Base-by-base conservation (phyloP, 2,888 invertebrate genomes). In the Pinctada fucata region DNA sequence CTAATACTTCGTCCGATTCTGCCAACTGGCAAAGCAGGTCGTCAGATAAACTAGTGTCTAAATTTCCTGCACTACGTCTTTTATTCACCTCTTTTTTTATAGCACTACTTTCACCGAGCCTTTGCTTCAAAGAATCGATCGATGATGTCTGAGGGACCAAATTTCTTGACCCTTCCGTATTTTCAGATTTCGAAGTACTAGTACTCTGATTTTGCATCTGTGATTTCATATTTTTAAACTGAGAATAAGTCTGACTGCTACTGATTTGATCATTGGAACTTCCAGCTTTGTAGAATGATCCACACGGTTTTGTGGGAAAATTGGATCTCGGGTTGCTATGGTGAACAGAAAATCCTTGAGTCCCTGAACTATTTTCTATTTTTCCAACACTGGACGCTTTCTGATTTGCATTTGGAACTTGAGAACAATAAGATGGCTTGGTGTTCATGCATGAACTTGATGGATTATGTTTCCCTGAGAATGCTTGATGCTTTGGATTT, bases 31-130 rank as follows among this genome's bases (percentile, higher is more conserved):
- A 83, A 51, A 89, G 75, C 45, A 89, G 58, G 10, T 89, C 88
- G 83, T 89, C 88, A 49, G 86, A 85, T 2, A 88, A 63, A 82
- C 88, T 88, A 0, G 84, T 86, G 72, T 89, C 87, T 64, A 88
- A 82, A 49, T 68, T 70, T 52, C 72, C 76, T 10, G 69, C 64
- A 72, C 75, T 76, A 48, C 82, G 65, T 31, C 67, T 67, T 5
- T 10, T 58, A 52, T 63, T 69, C 8, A 45, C 48, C 2, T 49
- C 31, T 31, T 13, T 13, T 64, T 8, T 50, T 1, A 49, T 2
- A 69, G 31, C 5, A 48, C 6, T 75, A 51, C n/a, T 65, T 66
- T 10, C 13, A n/a, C 66, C 45, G n/a, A 47, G 45, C 45, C 48
- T 13, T 48, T 68, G 47, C 13, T 58, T 13, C 13, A 58, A 13